Conservation (phyloP, 2,113 vertebrate genomes). For the Callaeas wilsoni region DNA sequence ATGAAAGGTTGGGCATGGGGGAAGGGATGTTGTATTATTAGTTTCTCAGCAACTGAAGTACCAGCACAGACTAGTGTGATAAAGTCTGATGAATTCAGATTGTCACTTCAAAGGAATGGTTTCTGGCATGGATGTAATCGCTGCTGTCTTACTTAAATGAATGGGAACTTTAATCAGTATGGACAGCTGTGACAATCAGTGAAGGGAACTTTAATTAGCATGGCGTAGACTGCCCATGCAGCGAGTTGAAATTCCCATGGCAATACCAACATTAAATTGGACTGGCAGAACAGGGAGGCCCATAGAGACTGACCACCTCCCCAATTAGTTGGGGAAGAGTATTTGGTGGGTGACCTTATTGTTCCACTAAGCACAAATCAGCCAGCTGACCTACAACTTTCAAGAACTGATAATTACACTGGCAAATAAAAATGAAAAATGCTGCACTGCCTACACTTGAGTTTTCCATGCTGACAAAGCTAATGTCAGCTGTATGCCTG, state of each 20-base stretch:
- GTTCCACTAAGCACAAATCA: background rate
- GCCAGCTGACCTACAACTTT: background rate
- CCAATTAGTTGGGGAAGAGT: slow-evolving; percentile 4
- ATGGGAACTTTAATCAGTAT: slow-evolving; percentile 47
- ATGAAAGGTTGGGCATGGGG: background rate
- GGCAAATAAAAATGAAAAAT: background rate
- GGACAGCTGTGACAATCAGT: slow-evolving; percentile 56
- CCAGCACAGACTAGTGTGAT: background rate
- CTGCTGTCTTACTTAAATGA: slow-evolving; percentile 24
- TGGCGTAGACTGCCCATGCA: background rate
- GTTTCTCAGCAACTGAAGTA: background rate
- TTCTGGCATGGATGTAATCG: background rate
- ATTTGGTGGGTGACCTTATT: slow-evolving; percentile 12
- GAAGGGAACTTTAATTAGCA: slow-evolving; percentile 62
- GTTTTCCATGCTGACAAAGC: background rate
- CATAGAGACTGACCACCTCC: background rate
- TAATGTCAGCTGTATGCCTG: background rate
- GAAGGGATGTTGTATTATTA: background rate
- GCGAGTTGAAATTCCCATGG: slow-evolving; percentile 41
- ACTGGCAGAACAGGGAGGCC: background rate
- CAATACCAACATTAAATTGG: slow-evolving; percentile 26
- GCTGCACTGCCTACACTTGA: background rate
- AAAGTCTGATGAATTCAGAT: slow-evolving; percentile 31
- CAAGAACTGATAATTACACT: background rate
- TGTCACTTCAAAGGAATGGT: slow-evolving; percentile 58